Base-by-base conservation (phyloP, 2,888 invertebrate genomes). In the Tholera decimalis region DNA sequence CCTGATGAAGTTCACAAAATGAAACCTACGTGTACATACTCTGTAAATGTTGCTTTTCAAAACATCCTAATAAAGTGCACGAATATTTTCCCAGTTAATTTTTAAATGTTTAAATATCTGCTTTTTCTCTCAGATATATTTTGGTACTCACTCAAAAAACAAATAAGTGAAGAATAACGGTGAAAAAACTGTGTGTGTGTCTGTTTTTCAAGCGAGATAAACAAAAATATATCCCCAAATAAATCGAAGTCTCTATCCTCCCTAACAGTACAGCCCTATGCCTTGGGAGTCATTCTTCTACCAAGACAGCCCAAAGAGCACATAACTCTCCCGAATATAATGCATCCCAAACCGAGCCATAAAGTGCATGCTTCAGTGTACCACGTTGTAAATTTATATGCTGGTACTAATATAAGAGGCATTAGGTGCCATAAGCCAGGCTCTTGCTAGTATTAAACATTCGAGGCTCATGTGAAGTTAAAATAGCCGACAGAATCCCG, bases 251-350 rank as follows among this genome's bases (percentile, higher is more conserved):
- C 46, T 60, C 43, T 57, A 56, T 35, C 15, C 60, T 18, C 58
- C 65, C 64, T 46, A 43, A 62, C 51, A 60, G 49, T 47, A 49
- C 56, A 55, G 24, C 80, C 88, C 86, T 84, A 87, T 88, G 75
- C 85, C 89, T 85, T 84, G 90, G 91, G 91, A 91, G 82, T 86
- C 84, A 89, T 92, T 89, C 88, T 87, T 89, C 88, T 84, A 79
- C 66, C 71, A 75, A 82, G 84, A 79, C 80, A 75, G 87, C 87
- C 88, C 90, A 84, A 84, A 82, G 88, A 89, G 87, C 84, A 77
- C 80, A 89, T 89, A 88, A 89, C 88, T 90, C 84, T 63, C n/a
- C 61, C 77, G 75, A 80, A 82, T 84, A 87, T 86, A 88, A 88
- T 87, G 88, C 89, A 89, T 85, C 87, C 86, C 79, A 73, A 72